Percentiles rank a stretch among this genome's conserved stretches.
Evolutionary conservation across 2,797 vertebrate species (phyloP).

Genomic region (Muscicapa comitata): DNA sequence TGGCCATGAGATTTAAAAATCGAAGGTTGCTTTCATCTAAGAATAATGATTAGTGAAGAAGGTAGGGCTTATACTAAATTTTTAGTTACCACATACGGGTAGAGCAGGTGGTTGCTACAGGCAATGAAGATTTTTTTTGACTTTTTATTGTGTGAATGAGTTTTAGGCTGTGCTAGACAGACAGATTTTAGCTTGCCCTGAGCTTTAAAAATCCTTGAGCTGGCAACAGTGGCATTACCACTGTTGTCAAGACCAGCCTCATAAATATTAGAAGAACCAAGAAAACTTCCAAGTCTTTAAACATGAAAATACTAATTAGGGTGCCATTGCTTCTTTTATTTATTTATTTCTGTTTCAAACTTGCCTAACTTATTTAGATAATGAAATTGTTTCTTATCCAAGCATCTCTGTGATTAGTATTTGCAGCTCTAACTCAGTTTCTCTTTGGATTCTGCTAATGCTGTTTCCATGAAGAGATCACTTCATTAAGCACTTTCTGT

Average conservation of each 20-base stretch:
- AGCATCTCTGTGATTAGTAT: background rate
- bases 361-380: background rate
- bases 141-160: background rate
- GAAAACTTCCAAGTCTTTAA: background rate
- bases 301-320: background rate
- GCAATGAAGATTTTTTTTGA: background rate
- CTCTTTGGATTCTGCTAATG: background rate
- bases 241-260: background rate
- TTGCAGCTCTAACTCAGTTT: background rate
- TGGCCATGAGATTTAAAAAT: background rate
- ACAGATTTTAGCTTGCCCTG: background rate
- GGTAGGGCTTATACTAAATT: background rate
- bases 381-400: background rate
- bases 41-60: background rate
- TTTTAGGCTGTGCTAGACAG: background rate
- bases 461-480: background rate
- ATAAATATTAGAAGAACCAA: background rate
- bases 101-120: conserved; percentile 26
- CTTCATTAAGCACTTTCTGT: background rate
- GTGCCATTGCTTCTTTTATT: background rate
- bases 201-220: conserved; percentile 4
- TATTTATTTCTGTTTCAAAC: background rate
- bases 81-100: background rate
- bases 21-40: background rate
- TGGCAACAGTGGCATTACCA: background rate